These are phyloP conservation scores for Drosophila aff. DNA, from an alignment of 1,140 invertebrate species.

Conservation along the genomic window DNA sequence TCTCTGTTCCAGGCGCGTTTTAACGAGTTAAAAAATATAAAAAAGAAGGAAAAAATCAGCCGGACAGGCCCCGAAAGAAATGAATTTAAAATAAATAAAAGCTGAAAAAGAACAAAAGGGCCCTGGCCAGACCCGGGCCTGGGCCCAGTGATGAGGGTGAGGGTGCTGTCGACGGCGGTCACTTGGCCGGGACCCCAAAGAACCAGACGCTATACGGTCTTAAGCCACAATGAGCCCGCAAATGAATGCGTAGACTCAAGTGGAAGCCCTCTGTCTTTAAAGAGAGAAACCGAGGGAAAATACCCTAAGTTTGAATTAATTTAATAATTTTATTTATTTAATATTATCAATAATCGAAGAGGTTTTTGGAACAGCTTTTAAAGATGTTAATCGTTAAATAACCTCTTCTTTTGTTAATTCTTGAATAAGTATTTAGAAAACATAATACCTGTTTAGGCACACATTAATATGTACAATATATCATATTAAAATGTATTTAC, in stretches of 20 bases:
- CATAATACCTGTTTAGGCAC: neutral
- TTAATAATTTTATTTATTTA: no score
- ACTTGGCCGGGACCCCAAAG: conserved; percentile 41
- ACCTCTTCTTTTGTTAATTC: neutral
- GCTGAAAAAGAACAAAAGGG: conserved; percentile 75
- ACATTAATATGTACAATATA: neutral
- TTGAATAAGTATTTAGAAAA: neutral
- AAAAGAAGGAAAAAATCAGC: conserved; percentile 44
- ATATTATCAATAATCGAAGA: neutral
- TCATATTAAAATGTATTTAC: no score
- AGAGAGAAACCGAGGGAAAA: neutral
- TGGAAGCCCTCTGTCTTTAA: conserved; percentile 39
- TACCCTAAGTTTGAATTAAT: conserved; percentile 11
- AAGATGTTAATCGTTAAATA: neutral
- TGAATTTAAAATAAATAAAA: conserved; percentile 83
- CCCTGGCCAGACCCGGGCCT: neutral
- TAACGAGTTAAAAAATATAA: conserved; percentile 77
- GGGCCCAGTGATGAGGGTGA: conserved; percentile 53
- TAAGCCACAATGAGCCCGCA: conserved; percentile 75
- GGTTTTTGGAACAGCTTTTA: fast-evolving
- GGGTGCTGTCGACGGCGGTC: conserved; percentile 64
- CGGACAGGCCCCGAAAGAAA: conserved; percentile 51
- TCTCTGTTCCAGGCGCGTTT: conserved; percentile 55
- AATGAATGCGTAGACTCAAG: conserved; percentile 80
- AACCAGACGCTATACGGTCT: conserved; percentile 16